phyloP scores from a whole-genome alignment of 2,888 invertebrate genomes.

The Ditylenchus weischeri region DNA sequence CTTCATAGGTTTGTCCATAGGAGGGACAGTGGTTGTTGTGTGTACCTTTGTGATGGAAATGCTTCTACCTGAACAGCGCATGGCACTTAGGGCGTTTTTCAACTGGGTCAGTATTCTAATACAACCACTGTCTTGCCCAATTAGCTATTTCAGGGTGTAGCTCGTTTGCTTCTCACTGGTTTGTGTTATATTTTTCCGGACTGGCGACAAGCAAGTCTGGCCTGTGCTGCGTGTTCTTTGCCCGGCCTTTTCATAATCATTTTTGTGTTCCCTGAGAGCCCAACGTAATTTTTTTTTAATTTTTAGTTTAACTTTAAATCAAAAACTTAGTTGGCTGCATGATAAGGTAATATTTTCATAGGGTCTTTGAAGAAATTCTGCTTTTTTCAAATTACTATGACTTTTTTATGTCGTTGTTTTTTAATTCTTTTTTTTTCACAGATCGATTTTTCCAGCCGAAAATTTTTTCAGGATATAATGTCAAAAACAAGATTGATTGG shows the following conservation, averaged over 20 bases:
- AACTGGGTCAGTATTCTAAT: conserved; percentile 46
- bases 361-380: not conserved
- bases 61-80: conserved; percentile 55
- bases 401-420: no score
- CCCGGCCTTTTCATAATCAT: conserved; percentile 51
- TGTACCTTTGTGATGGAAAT: conserved; percentile 59
- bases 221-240: conserved; percentile 48
- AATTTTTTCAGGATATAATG: no score
- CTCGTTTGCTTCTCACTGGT: conserved; percentile 50
- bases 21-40: conserved; percentile 55
- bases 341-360: conserved; percentile 36
- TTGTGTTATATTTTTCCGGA: conserved; percentile 50
- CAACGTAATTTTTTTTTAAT: conserved; percentile 30
- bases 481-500: no score
- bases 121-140: not conserved
- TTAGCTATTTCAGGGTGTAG: conserved; percentile 33
- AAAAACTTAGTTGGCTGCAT: conserved; percentile 44
- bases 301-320: no score
- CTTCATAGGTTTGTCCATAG: conserved; percentile 44
- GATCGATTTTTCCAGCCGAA: no score
- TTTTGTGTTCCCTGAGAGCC: conserved; percentile 57
- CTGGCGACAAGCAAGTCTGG: conserved; percentile 51
- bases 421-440: no score
- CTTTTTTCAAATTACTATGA: no score
- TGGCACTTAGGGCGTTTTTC: conserved; percentile 56